Evolutionary conservation across 2,888 invertebrate species (phyloP), one percentile per base, ranked within the genome.

Genomic region (Scaptomyza flava): DNA sequence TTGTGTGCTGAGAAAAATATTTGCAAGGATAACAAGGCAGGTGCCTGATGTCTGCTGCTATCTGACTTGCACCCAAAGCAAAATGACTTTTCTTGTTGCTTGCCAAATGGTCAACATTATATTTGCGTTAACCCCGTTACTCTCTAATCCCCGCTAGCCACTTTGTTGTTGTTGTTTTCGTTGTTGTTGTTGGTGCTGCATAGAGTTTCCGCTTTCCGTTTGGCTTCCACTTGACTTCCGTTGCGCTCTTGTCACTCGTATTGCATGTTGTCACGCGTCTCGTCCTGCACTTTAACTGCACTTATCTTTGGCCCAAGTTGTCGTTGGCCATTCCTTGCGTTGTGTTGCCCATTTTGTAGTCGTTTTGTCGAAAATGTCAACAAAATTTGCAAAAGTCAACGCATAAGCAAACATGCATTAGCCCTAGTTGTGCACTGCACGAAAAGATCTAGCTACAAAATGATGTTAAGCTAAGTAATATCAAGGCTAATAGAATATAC

Each of bases 331-430:
- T 41, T 27, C 0, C 27, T 27, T 27, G 9, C 41, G 12, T 17
- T 17, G 3, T 3, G 72, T 57, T 65, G 68, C 61, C 67, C 81
- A 77, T 68, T 86, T 83, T 78, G 86, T 83, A 81, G 78, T 68
- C 78, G 86, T 77, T 86, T 82, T 83, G 82, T 83, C 82, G 84
- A 86, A 83, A 86, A 86, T 81, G 87, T 83, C 87, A 83, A 77
- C 81, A 81, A 79, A 41, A 86, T 77, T 80, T 80, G 77, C 51
- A 61, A 75, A 73, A 60, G 59, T 51, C 54, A 74, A 59, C 42
- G 50, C 51, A 53, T 17, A 45, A 57, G 38, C 45, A 54, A 47
- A 58, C 64, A 61, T 52, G 77, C 80, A 86, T 80, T 78, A 86
- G 81, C 69, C 54, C 41, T 58, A 77, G 64, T 54, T 51, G 59